Conservation (phyloP, 1,140 invertebrate genomes). For the Drosophila baimaii region DNA sequence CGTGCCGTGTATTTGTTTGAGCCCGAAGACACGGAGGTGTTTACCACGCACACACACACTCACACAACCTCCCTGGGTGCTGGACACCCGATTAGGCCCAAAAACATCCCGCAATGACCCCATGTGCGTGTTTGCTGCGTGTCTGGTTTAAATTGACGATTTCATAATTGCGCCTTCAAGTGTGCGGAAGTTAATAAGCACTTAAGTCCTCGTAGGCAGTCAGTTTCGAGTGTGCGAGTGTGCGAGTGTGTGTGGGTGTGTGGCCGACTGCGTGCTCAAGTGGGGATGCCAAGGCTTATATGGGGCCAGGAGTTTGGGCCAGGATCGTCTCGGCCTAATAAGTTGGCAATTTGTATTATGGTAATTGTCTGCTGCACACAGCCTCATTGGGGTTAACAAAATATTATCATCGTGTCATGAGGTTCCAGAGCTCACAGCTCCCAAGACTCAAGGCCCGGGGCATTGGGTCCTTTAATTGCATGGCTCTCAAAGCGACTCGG, state of each 20-base stretch:
- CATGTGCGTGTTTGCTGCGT: constrained; percentile 49
- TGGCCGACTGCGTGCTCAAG: constrained; percentile 63
- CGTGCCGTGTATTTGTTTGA: constrained; percentile 46
- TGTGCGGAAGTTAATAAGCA: constrained; percentile 79
- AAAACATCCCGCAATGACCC: constrained; percentile 12
- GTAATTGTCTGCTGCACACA: constrained; percentile 11
- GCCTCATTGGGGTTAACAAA: constrained; percentile 30
- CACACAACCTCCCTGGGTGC: not conserved
- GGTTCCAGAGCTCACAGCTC: not conserved
- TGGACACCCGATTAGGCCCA: constrained; percentile 17
- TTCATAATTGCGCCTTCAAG: constrained; percentile 80
- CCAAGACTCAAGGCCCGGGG: not conserved
- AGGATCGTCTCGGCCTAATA: constrained; percentile 39
- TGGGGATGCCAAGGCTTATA: constrained; percentile 33
- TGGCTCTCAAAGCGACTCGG: constrained; percentile 21
- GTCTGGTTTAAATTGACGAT: constrained; percentile 78
- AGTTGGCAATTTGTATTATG: constrained; percentile 51
- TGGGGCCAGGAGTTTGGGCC: constrained; percentile 20
- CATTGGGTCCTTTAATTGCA: constrained; percentile 14
- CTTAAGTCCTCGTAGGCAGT: constrained; percentile 59
- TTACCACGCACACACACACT: constrained; percentile 11
- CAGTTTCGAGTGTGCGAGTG: not conserved
- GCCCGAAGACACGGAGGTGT: constrained; percentile 29
- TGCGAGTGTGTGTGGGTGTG: constrained; percentile 13
- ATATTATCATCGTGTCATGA: constrained; percentile 27